Evolutionary conservation across 2,888 invertebrate genomes (phyloP), one percentile per base, ranked within the genome.

Genomic region (Habroteleia sp.): DNA sequence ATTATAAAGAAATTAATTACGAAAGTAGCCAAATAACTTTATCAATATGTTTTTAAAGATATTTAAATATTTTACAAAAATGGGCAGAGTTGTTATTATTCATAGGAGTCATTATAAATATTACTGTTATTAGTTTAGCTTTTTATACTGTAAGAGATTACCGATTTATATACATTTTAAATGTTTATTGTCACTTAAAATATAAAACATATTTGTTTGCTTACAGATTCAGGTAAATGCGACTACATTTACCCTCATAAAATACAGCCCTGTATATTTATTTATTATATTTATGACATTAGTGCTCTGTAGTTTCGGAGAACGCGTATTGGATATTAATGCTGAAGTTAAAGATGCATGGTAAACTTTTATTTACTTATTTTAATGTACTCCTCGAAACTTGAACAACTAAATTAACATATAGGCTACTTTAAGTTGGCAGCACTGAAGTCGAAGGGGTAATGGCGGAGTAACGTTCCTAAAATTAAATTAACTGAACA

Each of bases 1-100:
- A n/a, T n/a, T n/a, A n/a, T n/a, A n/a, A n/a, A n/a, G n/a, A n/a
- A n/a, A n/a, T n/a, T n/a, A n/a, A n/a, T n/a, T 7, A 31, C 13
- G 5, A 3, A 23, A 35, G 13, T 7, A 39, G 2, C 4, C n/a
- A 20, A 20, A 20, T 20, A 20, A 20, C 2, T 20, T 3, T 20
- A 20, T 20, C 20, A 3, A 20, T 35, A 13, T 13, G 5, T 33
- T 16, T 8, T 23, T 58, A 8, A 16, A 58, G 58, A 2, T 58
- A 58, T 20, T 25, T 58, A 13, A 13, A 44, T 2, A 44, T 58
- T 27, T 39, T 60, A 37, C 46, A 48, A 60, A 37, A 37, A 20
- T 60, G 46, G 46, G 46, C 46, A 5, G 46, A 46, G 6, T 6
- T 60, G 6, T 8, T 60, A 13, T 29, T 60, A 23, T 60, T 60